phyloP scores from a whole-genome alignment of 2,888 invertebrate species.

The Drosophila subquinaria region DNA sequence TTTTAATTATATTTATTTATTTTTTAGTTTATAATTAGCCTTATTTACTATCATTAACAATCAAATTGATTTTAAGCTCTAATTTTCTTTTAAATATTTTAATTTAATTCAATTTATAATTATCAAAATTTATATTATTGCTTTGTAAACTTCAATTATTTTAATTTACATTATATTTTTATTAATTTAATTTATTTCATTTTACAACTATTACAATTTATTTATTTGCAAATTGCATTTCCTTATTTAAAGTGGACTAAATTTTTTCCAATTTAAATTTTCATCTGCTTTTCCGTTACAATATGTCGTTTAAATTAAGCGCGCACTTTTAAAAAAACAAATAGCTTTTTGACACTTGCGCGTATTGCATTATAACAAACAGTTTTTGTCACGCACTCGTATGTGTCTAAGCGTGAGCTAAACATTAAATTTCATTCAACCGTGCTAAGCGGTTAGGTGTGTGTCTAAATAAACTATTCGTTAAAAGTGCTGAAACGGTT shows the following conservation, averaged over 20 bases:
- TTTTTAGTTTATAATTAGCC: too few species aligned
- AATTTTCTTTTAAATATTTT: neutral
- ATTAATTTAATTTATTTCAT: neutral
- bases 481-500: conserved; percentile 7
- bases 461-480: neutral
- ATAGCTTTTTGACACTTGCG: neutral
- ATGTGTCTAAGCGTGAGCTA: conserved; percentile 1
- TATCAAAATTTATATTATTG: neutral
- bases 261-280: neutral
- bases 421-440: neutral
- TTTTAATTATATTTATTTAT: too few species aligned
- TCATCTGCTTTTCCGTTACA: neutral
- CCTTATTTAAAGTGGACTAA: neutral
- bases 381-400: neutral
- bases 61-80: too few species aligned
- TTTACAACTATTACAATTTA: neutral
- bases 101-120: neutral
- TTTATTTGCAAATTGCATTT: neutral
- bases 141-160: neutral
- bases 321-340: neutral
- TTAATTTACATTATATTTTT: neutral
- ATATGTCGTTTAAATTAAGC: neutral
- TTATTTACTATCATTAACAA: neutral
- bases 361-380: neutral
- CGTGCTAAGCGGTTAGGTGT: neutral